Base-by-base conservation (phyloP, 30 jellyfish, hydroid and myxozoan species). In the Hydra vulgaris region DNA sequence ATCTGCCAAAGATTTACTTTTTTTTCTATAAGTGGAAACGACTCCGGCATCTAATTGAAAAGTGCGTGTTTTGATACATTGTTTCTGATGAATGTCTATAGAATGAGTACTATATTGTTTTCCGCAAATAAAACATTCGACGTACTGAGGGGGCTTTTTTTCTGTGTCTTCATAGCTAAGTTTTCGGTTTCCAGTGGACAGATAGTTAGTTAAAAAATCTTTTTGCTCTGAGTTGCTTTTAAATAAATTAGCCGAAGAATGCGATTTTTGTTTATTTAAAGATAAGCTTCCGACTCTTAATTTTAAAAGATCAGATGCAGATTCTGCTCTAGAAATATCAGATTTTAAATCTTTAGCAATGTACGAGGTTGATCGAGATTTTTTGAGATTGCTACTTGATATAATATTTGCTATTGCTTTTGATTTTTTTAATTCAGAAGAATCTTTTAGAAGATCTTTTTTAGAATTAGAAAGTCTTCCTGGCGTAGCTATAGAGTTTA, bases 51-150 rank as follows among this genome's bases (percentile, higher is more conserved):
- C 70, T 25, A 27, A 23, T 25, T 80, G 87, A 3, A 22, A 15
- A 20, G 27, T 25, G 21, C 72, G 81, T 0, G 71, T 80, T n/a
- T 70, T 69, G 27, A 27, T 74, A 68, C 87, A 80, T 21, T 70
- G 83, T 1, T 74, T 54, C 73, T 53, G 84, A 66, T 80, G 87
- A 21, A 80, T 80, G 17, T 54, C 83, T 1, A 80, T 80, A n/a
- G 87, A 80, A 66, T 80, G 87, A 71, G 27, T 80, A 15, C 74
- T 23, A 80, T 80, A 80, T 1, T 22, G 87, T 22, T 80, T 80
- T 1, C 87, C 87, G 72, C 87, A 80, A 18, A 27, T 23, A 16
- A 61, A 40, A 19, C 87, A 80, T 20, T 22, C 70, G 25, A 80
- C 85, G 3, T 80, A 80, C 15, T 80, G 87, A 23, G 84, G 84